These are phyloP conservation scores for Bacillus rossius DNA, from an alignment of 1,140 invertebrate genomes.

Conservation along the genomic window DNA sequence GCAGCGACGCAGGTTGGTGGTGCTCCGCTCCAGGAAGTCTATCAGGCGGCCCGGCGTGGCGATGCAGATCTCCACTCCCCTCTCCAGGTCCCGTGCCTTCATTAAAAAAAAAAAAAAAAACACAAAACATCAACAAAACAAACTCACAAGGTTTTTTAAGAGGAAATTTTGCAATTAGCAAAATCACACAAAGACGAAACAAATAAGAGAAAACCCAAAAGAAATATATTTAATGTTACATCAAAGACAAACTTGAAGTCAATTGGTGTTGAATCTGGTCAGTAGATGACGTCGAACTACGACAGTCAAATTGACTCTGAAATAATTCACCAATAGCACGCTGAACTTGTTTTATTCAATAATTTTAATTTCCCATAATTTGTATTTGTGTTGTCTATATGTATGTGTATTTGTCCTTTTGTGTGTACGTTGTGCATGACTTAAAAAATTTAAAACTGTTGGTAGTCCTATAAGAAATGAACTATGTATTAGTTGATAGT, in stretches of 20 bases:
- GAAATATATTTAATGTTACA: too few relatives aligned
- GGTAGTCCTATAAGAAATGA: too few relatives aligned
- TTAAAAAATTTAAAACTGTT: too few relatives aligned
- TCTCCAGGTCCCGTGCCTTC: constrained; percentile 64
- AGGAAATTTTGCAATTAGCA: neutral
- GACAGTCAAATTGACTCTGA: neutral
- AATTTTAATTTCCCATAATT: too few relatives aligned
- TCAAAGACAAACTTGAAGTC: neutral
- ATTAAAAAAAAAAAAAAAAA: too few relatives aligned
- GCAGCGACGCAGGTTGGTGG: constrained; percentile 78
- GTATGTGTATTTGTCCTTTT: too few relatives aligned
- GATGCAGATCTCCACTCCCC: constrained; percentile 76
- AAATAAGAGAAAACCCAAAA: too few relatives aligned
- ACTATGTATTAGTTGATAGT: too few relatives aligned
- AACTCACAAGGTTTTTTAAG: neutral
- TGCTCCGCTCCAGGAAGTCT: constrained; percentile 81
- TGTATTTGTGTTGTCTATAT: too few relatives aligned
- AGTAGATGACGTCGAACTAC: neutral
- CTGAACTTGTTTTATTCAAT: neutral
- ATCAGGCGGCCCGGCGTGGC: constrained; percentile 87
- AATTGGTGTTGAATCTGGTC: neutral
- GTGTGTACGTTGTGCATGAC: too few relatives aligned
- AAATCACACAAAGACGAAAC: too few relatives aligned
- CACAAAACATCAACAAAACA: neutral
- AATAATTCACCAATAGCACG: neutral